A percentile compares a stretch with the other conserved stretches of the same genome.
Conservation (phyloP, 2,797 vertebrate genomes). For the Syngnathus acus region DNA sequence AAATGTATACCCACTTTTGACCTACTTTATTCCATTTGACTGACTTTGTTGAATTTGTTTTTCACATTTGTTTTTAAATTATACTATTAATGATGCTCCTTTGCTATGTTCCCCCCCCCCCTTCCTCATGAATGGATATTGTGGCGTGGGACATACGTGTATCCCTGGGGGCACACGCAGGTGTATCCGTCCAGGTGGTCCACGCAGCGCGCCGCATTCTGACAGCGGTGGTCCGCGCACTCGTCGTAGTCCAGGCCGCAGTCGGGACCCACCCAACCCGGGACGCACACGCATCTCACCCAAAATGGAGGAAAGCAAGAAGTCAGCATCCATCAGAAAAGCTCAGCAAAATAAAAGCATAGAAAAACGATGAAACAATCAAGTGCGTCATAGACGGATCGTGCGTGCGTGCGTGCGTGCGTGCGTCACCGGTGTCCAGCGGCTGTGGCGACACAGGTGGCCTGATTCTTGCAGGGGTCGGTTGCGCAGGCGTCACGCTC, state of each 20-base stretch:
- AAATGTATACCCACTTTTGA: too few species aligned
- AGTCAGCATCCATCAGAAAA: not conserved
- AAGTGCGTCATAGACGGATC: not conserved
- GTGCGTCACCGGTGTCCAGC: slow-evolving; percentile 79
- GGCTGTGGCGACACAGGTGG: slow-evolving; percentile 75
- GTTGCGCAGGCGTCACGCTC: slow-evolving; percentile 75
- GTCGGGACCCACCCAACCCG: slow-evolving; percentile 80
- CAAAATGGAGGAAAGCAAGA: slow-evolving; percentile 4
- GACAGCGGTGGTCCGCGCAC: slow-evolving; percentile 82
- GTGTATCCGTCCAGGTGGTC: slow-evolving; percentile 82
- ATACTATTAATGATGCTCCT: too few species aligned
- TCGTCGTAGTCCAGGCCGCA: slow-evolving; percentile 80
- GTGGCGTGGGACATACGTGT: slow-evolving; percentile 35
- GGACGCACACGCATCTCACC: slow-evolving; percentile 80
- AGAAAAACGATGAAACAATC: not conserved
- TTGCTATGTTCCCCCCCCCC: too few species aligned
- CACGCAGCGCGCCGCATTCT: slow-evolving; percentile 79
- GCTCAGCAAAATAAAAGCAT: slow-evolving; percentile 3
- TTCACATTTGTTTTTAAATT: too few species aligned
- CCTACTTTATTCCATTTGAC: too few species aligned
- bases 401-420: slow-evolving; percentile 9
- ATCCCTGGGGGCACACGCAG: slow-evolving; percentile 73
- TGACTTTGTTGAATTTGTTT: too few species aligned
- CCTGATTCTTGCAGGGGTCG: slow-evolving; percentile 84
- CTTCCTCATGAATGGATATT: too few species aligned